Percentiles rank a stretch among this genome's conserved stretches.
Evolutionary conservation across 2,113 vertebrate species (phyloP).

Genomic region (Hemibagrus wyckioides): DNA sequence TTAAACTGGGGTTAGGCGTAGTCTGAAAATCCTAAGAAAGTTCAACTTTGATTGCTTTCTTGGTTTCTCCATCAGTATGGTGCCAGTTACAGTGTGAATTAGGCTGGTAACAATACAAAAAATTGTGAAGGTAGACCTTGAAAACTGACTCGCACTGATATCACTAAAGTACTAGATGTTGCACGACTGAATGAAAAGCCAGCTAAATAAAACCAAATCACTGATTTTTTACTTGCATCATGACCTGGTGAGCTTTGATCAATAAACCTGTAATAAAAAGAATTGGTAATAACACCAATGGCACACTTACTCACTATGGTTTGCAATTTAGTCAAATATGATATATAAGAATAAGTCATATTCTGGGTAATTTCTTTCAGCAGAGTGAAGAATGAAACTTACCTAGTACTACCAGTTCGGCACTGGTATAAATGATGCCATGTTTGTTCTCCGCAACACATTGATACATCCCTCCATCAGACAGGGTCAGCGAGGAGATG

Average conservation of each 20-base stretch:
- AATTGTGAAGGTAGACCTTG: background rate
- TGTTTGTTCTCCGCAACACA: slow-evolving; percentile 98
- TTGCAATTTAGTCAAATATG: background rate
- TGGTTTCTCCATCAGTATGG: background rate
- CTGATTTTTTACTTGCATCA: background rate
- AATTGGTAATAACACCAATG: background rate
- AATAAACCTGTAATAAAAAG: background rate
- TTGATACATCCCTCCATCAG: slow-evolving; percentile 93
- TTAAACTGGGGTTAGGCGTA: too few relatives aligned
- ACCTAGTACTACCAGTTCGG: slow-evolving; percentile 92
- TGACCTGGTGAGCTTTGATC: background rate
- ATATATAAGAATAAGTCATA: background rate
- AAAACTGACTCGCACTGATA: background rate
- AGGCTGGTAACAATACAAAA: background rate
- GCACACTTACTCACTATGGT: background rate
- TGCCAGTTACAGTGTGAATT: background rate
- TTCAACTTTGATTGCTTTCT: background rate
- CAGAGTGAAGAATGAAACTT: slow-evolving; percentile 63
- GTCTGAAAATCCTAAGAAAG: too few relatives aligned
- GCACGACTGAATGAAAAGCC: background rate
- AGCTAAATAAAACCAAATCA: background rate
- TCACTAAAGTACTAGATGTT: background rate
- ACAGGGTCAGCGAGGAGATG: slow-evolving; percentile 84
- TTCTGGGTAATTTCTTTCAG: background rate
- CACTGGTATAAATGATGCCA: slow-evolving; percentile 85